These are phyloP conservation scores for Sinocyclocheilus anophthalmus DNA, from an alignment of 2,113 vertebrate species.

Conservation along the genomic window DNA sequence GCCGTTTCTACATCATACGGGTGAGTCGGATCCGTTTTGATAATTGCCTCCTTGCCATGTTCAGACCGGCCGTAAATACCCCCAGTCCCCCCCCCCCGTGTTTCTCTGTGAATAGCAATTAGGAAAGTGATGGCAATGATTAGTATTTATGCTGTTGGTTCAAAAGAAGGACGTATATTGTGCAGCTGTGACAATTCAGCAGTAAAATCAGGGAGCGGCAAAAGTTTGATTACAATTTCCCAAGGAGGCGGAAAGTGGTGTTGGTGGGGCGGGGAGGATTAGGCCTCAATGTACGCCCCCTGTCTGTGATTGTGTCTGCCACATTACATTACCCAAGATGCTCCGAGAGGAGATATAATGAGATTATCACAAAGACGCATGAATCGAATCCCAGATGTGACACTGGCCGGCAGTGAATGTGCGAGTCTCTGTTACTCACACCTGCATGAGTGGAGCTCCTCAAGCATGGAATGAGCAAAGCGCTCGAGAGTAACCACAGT, in stretches of 20 bases:
- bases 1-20: too few species aligned
- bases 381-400: slow-evolving; percentile 9
- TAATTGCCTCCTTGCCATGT: slow-evolving; percentile 32
- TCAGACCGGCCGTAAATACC: slow-evolving; percentile 16
- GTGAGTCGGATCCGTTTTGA: too few species aligned
- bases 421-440: slow-evolving; percentile 17
- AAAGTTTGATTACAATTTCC: slow-evolving; percentile 17
- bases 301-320: slow-evolving; percentile 33
- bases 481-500: slow-evolving; percentile 4
- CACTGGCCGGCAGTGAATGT: not conserved
- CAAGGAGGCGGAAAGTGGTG: not conserved
- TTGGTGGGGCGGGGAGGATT: not conserved
- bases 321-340: slow-evolving; percentile 35
- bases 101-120: slow-evolving; percentile 30
- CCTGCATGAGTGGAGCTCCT: slow-evolving; percentile 19
- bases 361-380: slow-evolving; percentile 44
- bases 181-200: slow-evolving; percentile 16
- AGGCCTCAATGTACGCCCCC: slow-evolving; percentile 2
- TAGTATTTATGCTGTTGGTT: slow-evolving; percentile 14
- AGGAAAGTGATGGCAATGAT: slow-evolving; percentile 10
- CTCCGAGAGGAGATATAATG: slow-evolving; percentile 32
- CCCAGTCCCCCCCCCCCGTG: not conserved
- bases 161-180: not conserved
- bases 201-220: slow-evolving; percentile 25
- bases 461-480: slow-evolving; percentile 37